These are phyloP conservation scores for Aphis gossypii DNA, from an alignment of 1,140 invertebrate species.

Conservation along the genomic window DNA sequence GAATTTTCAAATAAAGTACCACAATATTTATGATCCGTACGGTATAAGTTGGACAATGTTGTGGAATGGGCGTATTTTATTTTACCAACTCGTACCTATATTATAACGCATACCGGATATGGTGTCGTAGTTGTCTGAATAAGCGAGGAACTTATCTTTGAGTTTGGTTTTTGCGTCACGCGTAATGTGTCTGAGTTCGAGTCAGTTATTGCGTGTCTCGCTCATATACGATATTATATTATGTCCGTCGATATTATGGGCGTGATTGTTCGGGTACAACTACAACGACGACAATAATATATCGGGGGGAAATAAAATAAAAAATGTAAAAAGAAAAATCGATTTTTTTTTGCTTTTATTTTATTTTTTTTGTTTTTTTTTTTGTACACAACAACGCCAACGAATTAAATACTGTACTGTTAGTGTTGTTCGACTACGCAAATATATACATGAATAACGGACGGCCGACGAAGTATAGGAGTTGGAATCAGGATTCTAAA, in stretches of 20 bases:
- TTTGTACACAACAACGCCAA: not conserved
- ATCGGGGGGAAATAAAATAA: not conserved
- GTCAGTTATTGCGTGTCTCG: not conserved
- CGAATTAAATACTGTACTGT: not conserved
- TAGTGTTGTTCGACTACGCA: not conserved
- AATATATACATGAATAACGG: not conserved
- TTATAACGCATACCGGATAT: not conserved
- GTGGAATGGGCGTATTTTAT: not conserved
- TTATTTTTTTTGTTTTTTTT: not conserved
- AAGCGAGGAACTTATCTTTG: not conserved
- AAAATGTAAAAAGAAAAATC: not conserved
- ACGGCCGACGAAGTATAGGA: not conserved
- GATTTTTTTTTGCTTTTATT: conserved; percentile 2
- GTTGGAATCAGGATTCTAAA: not conserved
- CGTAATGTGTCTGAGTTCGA: not conserved
- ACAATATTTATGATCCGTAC: not conserved
- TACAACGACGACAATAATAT: not conserved
- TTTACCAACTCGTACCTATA: not conserved
- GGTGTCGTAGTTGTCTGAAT: not conserved
- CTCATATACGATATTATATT: not conserved
- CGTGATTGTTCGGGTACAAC: not conserved
- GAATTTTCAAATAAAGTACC: not conserved
- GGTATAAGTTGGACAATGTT: not conserved
- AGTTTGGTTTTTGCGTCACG: not conserved
- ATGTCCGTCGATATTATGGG: not conserved